A percentile compares a stretch with the other conserved stretches of the same genome.
These are phyloP conservation scores for Maniola jurtina DNA, from an alignment of 1,140 invertebrate species.

Conservation along the genomic window DNA sequence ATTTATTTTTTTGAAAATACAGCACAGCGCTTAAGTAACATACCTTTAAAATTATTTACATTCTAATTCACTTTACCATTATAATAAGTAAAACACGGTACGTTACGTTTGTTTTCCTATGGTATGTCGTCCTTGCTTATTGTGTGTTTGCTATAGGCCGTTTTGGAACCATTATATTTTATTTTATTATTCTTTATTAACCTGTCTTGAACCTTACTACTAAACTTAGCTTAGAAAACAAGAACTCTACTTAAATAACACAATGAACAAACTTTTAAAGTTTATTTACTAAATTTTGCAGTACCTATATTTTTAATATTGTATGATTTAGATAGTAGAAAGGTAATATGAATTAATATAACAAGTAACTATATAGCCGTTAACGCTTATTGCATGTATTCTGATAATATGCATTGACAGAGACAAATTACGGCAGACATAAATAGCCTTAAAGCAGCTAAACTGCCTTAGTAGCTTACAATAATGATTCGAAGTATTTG, in stretches of 20 bases:
- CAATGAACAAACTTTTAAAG: constrained; percentile 10
- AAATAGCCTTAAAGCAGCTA: constrained; percentile 27
- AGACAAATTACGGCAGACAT: constrained; percentile 19
- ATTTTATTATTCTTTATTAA: constrained; percentile 40
- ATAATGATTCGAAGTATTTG: background rate
- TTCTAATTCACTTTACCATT: constrained; percentile 58
- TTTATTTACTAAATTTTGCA: constrained; percentile 8
- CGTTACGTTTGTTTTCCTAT: constrained; percentile 59
- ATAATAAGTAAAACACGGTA: constrained; percentile 56
- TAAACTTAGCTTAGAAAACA: constrained; percentile 15
- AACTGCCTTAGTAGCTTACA: constrained; percentile 28
- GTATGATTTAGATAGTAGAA: constrained; percentile 24
- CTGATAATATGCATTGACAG: constrained; percentile 2
- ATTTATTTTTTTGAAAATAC: constrained; percentile 57
- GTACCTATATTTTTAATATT: constrained; percentile 14
- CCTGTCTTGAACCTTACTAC: constrained; percentile 28
- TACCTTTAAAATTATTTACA: constrained; percentile 54
- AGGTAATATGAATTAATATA: constrained; percentile 17
- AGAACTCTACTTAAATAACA: constrained; percentile 8
- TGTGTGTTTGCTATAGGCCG: constrained; percentile 79
- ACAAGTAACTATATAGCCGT: constrained; percentile 15
- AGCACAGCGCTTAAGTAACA: constrained; percentile 59
- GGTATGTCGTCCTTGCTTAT: constrained; percentile 73
- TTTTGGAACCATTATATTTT: constrained; percentile 72
- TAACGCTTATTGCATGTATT: constrained; percentile 32